Base-by-base conservation (phyloP, 2,797 vertebrate species). In the Rhabdophis nuchalis region DNA sequence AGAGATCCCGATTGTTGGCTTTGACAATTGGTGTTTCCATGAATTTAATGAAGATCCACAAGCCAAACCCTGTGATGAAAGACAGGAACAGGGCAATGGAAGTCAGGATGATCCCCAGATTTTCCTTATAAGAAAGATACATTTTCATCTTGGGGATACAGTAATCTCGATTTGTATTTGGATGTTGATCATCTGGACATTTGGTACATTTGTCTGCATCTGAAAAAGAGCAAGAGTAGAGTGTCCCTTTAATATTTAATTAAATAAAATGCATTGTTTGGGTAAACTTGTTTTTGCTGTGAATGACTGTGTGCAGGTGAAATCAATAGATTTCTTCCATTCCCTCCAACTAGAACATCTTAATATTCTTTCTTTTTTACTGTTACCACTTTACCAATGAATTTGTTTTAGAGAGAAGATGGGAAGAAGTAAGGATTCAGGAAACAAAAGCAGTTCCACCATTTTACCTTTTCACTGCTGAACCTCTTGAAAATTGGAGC, bases 171-270 rank as follows among this genome's bases (percentile, higher is more conserved):
- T 12, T 4, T 3, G 3, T 60, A 25, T 60, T 29, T 60, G 58
- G 60, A 29, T 61, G 27, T 61, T 61, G 60, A 61, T 13, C 60
- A 8, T 61, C 60, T 29, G 60, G 60, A 61, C 60, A 29, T 61
- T 61, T 61, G 25, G 27, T 61, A 29, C 27, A 61, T 61, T 61
- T 29, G 1, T 61, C 27, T 29, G 58, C 58, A 60, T 60, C 58
- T 29, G 25, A 27, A 60, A 60, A 60, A 4, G 58, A 60, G 9
- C 1, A 60, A 29, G 25, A 29, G 0, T 3, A 60, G 25, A 0
- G 0, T 58, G 6, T 25, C 25, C 1, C 0, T 60, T 60, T 60
- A 4, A 27, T 1, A 60, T 1, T 2, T 27, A 9, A 0, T 27
- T 60, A 11, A 60, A 27, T 27, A 0, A 60, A 60, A 4, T 60